Evolutionary conservation across 2,113 vertebrate genomes (phyloP).

Genomic region (Dolichallabes microphthalmus): DNA sequence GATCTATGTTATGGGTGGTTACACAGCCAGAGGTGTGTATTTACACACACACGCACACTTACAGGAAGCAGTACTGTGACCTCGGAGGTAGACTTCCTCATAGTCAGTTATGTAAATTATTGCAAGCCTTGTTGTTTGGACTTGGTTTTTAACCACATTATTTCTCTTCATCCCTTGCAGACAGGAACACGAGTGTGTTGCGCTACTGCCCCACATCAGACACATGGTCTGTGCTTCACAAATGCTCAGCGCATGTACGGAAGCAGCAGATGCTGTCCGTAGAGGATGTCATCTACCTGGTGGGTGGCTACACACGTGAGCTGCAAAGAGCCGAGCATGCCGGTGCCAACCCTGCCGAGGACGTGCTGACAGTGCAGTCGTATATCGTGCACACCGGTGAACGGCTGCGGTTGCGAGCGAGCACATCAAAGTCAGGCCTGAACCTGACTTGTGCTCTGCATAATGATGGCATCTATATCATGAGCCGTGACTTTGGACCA

Average conservation of each 20-base stretch:
- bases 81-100: neutral
- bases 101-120: neutral
- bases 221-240: slow-evolving; percentile 80
- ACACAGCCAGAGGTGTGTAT: slow-evolving; percentile 85
- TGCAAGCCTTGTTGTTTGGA: neutral
- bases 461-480: slow-evolving; percentile 93
- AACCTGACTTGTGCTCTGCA: slow-evolving; percentile 92
- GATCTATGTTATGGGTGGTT: slow-evolving; percentile 94
- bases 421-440: slow-evolving; percentile 88
- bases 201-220: slow-evolving; percentile 87
- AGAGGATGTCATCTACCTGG: slow-evolving; percentile 92
- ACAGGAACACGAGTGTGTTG: slow-evolving; percentile 87
- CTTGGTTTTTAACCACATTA: neutral
- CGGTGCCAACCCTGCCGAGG: slow-evolving; percentile 80
- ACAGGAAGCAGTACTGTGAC: neutral
- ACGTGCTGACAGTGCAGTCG: slow-evolving; percentile 87
- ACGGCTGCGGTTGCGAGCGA: slow-evolving; percentile 89
- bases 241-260: slow-evolving; percentile 83
- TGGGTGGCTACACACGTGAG: slow-evolving; percentile 89
- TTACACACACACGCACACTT: neutral
- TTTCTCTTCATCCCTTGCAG: slow-evolving; percentile 62
- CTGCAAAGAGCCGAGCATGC: slow-evolving; percentile 67
- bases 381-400: slow-evolving; percentile 83
- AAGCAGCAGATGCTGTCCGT: slow-evolving; percentile 98
- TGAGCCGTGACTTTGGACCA: slow-evolving; percentile 85